These are phyloP conservation scores for Ornithorhynchus anatinus DNA, from an alignment of 2,113 vertebrate genomes.

Conservation along the genomic window DNA sequence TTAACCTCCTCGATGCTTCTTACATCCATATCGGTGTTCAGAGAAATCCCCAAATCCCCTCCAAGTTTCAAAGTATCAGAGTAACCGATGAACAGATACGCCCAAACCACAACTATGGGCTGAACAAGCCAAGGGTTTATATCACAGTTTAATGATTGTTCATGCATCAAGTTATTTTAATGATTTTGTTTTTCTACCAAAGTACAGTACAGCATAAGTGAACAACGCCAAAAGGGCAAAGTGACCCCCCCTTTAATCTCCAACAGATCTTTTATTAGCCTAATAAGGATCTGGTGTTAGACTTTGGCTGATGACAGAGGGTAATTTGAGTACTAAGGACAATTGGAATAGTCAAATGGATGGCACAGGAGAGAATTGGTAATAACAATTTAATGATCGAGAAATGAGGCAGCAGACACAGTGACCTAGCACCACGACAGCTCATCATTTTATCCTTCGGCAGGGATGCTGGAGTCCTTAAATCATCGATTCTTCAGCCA, in stretches of 20 bases:
- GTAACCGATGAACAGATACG: constrained; percentile 25
- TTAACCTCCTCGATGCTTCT: too few species aligned
- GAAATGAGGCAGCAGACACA: constrained; percentile 22
- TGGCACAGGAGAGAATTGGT: constrained; percentile 6
- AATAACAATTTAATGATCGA: constrained; percentile 29
- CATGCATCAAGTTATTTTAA: constrained; percentile 46
- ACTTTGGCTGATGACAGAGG: constrained; percentile 60
- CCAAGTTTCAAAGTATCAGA: constrained; percentile 8
- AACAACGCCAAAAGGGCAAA: constrained; percentile 66
- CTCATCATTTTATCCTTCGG: neutral
- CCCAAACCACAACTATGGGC: constrained; percentile 17
- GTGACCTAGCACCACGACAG: neutral
- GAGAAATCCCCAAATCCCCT: neutral
- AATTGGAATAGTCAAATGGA: constrained; percentile 40
- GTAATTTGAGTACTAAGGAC: constrained; percentile 71
- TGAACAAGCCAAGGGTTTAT: constrained; percentile 37
- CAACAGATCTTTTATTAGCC: constrained; percentile 63
- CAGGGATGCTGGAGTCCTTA: neutral
- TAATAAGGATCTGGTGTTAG: constrained; percentile 70
- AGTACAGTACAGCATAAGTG: constrained; percentile 21
- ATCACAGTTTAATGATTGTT: constrained; percentile 50
- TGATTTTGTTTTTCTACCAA: constrained; percentile 65
- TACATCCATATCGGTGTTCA: neutral
- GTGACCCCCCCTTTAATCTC: constrained; percentile 70
- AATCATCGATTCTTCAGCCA: neutral